Evolutionary conservation across 1,140 invertebrate species (phyloP).

Genomic region (Magallana ariakensis): DNA sequence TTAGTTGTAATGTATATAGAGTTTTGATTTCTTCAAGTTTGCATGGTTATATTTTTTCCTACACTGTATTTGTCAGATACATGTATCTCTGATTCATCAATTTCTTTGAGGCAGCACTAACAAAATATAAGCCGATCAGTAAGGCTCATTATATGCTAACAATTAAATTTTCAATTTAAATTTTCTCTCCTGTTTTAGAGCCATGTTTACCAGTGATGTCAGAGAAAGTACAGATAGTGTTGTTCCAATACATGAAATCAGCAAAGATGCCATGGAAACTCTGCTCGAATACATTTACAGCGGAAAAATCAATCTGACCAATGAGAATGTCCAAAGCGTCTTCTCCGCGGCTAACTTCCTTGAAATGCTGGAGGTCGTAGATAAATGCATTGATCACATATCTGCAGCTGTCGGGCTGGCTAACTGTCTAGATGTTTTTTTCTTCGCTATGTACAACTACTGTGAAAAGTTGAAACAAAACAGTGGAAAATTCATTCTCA

Average conservation of each 20-base stretch:
- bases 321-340: conserved; percentile 71
- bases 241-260: conserved; percentile 64
- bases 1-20: too few species aligned
- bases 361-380: conserved; percentile 64
- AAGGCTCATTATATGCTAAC: too few species aligned
- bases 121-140: too few species aligned
- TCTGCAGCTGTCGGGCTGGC: conserved; percentile 54
- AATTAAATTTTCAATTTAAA: too few species aligned
- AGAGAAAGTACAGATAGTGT: conserved; percentile 61
- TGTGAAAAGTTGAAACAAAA: conserved; percentile 60
- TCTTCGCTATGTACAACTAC: conserved; percentile 65
- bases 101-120: too few species aligned
- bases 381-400: conserved; percentile 68
- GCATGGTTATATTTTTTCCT: too few species aligned
- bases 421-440: conserved; percentile 70
- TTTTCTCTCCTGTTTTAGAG: conserved; percentile 62
- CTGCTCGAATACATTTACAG: conserved; percentile 71
- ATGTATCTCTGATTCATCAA: too few species aligned
- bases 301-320: conserved; percentile 63
- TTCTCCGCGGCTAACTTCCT: conserved; percentile 71
- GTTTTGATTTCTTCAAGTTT: too few species aligned
- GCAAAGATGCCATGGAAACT: conserved; percentile 49
- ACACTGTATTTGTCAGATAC: too few species aligned
- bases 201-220: conserved; percentile 72
- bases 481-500: conserved; percentile 64